phyloP scores from a whole-genome alignment of 1,140 invertebrate species.

The Drosophila rufa region DNA sequence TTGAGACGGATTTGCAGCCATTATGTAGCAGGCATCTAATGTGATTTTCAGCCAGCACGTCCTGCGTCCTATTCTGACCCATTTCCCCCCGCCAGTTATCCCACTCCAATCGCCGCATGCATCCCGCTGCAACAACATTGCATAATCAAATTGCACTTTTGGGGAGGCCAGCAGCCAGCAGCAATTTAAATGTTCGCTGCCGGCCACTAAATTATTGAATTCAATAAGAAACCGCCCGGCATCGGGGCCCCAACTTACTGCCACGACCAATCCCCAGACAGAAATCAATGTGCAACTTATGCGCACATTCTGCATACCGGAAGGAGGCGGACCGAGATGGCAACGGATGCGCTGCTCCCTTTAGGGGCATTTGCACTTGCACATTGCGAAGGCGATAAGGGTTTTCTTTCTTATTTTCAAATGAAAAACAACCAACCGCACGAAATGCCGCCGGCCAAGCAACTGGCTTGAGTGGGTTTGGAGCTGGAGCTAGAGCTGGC shows the following conservation, averaged over 20 bases:
- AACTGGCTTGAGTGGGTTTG: slow-evolving; percentile 20
- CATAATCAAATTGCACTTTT: slow-evolving; percentile 82
- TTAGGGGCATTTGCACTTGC: slow-evolving; percentile 80
- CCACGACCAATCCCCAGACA: slow-evolving; percentile 73
- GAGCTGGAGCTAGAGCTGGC: slow-evolving; percentile 4
- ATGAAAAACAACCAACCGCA: slow-evolving; percentile 77
- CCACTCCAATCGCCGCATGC: slow-evolving; percentile 15
- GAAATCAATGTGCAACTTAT: slow-evolving; percentile 83
- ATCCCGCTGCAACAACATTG: slow-evolving; percentile 72
- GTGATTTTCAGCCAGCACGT: slow-evolving; percentile 78
- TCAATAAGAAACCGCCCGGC: slow-evolving; percentile 68
- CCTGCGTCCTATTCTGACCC: slow-evolving; percentile 14
- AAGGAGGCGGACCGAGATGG: slow-evolving; percentile 24
- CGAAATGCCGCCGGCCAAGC: slow-evolving; percentile 69
- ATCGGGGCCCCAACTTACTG: slow-evolving; percentile 37
- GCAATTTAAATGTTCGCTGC: slow-evolving; percentile 77
- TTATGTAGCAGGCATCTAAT: slow-evolving; percentile 79
- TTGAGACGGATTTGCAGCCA: slow-evolving; percentile 81
- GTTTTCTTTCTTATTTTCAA: slow-evolving; percentile 80
- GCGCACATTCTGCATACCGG: slow-evolving; percentile 63
- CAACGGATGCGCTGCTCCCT: slow-evolving; percentile 68
- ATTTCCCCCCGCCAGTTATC: neutral
- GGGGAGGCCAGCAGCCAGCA: slow-evolving; percentile 53
- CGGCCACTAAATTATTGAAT: slow-evolving; percentile 81
- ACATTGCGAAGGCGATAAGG: slow-evolving; percentile 77